A percentile compares a stretch with the other conserved stretches of the same genome.
Evolutionary conservation across 2,797 vertebrate genomes (phyloP).

Genomic region (Notoglanidium macrostoma): DNA sequence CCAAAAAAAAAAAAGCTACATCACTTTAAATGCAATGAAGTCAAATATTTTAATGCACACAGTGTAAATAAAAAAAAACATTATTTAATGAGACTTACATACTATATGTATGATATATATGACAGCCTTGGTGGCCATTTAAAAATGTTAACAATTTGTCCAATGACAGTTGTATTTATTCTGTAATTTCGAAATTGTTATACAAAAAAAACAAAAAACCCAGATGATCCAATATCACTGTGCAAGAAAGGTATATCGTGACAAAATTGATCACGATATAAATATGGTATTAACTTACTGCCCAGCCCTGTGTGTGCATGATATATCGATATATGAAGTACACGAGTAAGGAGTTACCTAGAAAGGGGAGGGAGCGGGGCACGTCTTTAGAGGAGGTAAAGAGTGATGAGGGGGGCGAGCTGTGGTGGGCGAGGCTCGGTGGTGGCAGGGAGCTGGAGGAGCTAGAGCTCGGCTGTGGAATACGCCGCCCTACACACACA

Average conservation of each 20-base stretch:
- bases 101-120: neutral
- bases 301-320: neutral
- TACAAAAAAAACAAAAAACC: no score
- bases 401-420: conserved; percentile 10
- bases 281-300: neutral
- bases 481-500: conserved; percentile 14
- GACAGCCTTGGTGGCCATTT: neutral
- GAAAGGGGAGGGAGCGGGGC: neutral
- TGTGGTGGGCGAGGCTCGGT: neutral
- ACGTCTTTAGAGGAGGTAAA: conserved; percentile 32
- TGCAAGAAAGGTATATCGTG: no score
- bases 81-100: no score
- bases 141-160: neutral
- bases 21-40: neutral
- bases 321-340: neutral
- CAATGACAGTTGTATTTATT: neutral
- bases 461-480: conserved; percentile 2
- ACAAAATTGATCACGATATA: neutral
- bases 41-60: neutral
- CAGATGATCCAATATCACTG: no score
- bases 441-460: neutral
- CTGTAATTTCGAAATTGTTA: no score
- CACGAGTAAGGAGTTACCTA: conserved; percentile 27
- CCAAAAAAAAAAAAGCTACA: neutral
- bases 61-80: neutral